Base-by-base conservation (phyloP, 2,888 invertebrate genomes). In the Allolobophora icterica region DNA sequence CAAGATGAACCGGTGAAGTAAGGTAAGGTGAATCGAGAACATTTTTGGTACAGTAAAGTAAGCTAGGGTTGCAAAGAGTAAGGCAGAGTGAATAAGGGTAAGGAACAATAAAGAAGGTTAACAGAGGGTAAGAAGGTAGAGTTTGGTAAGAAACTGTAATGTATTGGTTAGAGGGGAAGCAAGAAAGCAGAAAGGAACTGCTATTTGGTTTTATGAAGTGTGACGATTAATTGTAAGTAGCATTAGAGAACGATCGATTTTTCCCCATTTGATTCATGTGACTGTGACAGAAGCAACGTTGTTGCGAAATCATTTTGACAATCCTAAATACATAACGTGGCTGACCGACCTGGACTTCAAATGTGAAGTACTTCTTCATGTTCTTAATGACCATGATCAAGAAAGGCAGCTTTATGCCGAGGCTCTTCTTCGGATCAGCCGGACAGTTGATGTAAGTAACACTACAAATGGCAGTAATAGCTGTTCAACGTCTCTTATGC, bases 331-430 rank as follows among this genome's bases (percentile, higher is more conserved):
- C n/a, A n/a, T n/a, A 11, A 71, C 71, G 71, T 71, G 71, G 71
- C 11, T 71, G 42, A 30, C 96, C 95, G 95, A 98, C 98, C 97
- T 98, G 98, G 92, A 99, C 98, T 97, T 98, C 98, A 96, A 99
- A 98, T 87, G 98, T 97, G 95, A 98, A 98, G 96, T 98, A 98
- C 95, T 98, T 97, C 95, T 98, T 98, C 94, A 98, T 96, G 96
- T 98, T 98, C 96, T 99, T 99, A 91, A 99, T 97, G 91, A 99
- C 97, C 97, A 99, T 97, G 92, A 98, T 98, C 94, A 99, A 96
- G 96, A 97, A 98, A 0, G 98, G 98, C 93, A 99, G 96, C 95
- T 98, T 98, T 94, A 99, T 98, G 84, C 98, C 98, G 33, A 99
- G 96, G 3, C 98, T 97, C 95, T 97, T 97, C 94, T 95, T 95